Base-by-base conservation (phyloP, 2,888 invertebrate genomes). In the Abrostola triplasia region DNA sequence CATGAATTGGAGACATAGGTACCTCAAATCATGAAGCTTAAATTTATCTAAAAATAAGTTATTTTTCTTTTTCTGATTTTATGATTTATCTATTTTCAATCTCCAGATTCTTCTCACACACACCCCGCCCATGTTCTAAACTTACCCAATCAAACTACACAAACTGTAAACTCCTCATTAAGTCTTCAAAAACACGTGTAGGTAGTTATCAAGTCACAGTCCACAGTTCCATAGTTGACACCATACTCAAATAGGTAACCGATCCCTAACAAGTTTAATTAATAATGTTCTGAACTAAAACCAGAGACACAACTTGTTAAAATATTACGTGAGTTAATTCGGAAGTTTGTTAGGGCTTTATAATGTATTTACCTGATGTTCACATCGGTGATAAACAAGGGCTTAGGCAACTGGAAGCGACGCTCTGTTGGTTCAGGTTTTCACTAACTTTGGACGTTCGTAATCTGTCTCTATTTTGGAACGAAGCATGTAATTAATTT, bases 231-330 rank as follows among this genome's bases (percentile, higher is more conserved):
- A 60, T 47, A 54, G 59, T 55, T 67, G 54, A 62, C 70, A 59
- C 50, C 57, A 24, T 48, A 64, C 51, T 60, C 56, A 68, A 76
- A 79, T 76, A 76, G 73, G 59, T 69, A 74, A 76, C 76, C 70
- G 66, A 76, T 79, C 70, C 44, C 59, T 70, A 70, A 75, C 73
- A 79, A 81, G 59, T 81, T 81, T 76, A 82, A 82, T 83, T 83
- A 83, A 82, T 81, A 81, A 76, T 79, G 81, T 82, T 80, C 70
- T 55, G 52, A 79, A 79, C 73, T 80, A 74, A 24, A 79, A 81
- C 79, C 80, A 72, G 70, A 71, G 71, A 70, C 69, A 73, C 55
- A 73, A 76, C 72, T 80, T 79, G 76, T 79, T 76, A 76, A 75
- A 77, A 80, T 77, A 81, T 79, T 73, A 80, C 70, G 55, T 57